phyloP scores from a whole-genome alignment of 2,797 vertebrate species.

The Anguilla obscura region DNA sequence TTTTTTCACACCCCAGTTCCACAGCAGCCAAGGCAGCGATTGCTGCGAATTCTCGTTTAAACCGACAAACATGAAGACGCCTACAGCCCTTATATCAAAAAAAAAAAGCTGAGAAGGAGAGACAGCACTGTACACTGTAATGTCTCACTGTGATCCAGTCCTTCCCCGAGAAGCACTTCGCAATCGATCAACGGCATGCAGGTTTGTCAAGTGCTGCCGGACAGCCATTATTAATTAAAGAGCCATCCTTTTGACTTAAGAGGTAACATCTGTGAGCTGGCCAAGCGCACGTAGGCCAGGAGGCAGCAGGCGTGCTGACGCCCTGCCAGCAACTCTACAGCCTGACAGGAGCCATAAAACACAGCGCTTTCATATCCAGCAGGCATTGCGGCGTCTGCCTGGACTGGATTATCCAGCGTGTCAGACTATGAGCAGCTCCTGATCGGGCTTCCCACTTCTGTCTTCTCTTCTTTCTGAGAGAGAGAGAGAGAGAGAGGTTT shows the following conservation, averaged over 20 bases:
- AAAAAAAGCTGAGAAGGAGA: neutral
- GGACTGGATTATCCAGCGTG: neutral
- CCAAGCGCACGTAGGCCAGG: too few relatives aligned
- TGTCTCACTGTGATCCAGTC: neutral
- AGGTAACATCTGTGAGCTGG: neutral
- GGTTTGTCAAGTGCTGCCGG: neutral
- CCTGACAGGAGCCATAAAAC: neutral
- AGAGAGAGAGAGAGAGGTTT: neutral
- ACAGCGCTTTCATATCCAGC: neutral
- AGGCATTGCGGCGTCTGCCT: neutral
- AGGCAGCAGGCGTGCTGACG: neutral
- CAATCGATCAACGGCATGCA: neutral
- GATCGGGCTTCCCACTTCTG: neutral
- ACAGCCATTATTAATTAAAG: neutral
- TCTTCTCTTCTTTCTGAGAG: conserved; percentile 16
- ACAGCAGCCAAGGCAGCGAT: neutral
- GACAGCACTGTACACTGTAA: neutral
- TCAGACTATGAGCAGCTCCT: conserved; percentile 42
- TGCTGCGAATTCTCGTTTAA: neutral
- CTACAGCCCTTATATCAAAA: neutral
- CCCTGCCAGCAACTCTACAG: neutral
- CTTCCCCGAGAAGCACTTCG: neutral
- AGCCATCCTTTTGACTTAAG: neutral
- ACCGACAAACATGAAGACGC: neutral
- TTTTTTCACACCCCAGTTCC: neutral